These are phyloP conservation scores for Psilopsiagon aymara DNA, from an alignment of 2,113 vertebrate species.

Conservation along the genomic window DNA sequence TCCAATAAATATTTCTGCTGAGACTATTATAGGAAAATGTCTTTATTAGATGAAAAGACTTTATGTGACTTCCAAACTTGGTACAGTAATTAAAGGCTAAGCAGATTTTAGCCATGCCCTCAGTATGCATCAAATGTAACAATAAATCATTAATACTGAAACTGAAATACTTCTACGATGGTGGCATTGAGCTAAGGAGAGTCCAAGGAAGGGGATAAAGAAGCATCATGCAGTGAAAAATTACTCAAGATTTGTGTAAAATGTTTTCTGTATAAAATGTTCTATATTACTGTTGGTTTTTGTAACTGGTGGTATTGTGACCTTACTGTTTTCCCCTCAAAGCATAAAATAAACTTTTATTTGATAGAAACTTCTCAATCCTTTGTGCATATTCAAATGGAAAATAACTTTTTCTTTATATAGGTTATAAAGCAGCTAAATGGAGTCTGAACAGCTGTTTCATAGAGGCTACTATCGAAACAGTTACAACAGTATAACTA, in stretches of 20 bases:
- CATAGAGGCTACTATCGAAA: conserved; percentile 95
- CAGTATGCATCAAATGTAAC: not conserved
- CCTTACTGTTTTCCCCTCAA: not conserved
- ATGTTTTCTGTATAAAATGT: not conserved
- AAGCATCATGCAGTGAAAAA: not conserved
- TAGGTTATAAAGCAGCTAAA: conserved; percentile 90
- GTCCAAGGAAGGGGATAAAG: not conserved
- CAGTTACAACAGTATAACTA: conserved; percentile 99
- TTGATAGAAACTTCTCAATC: not conserved
- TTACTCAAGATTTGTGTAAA: not conserved
- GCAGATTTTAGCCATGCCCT: not conserved
- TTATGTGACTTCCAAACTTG: not conserved
- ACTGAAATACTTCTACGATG: not conserved
- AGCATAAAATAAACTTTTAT: not conserved
- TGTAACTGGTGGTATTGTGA: not conserved
- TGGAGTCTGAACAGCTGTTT: conserved; percentile 99
- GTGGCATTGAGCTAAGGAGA: not conserved
- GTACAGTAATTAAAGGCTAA: not conserved
- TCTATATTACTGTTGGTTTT: not conserved
- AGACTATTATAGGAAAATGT: not conserved
- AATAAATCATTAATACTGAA: not conserved
- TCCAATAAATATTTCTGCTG: not conserved
- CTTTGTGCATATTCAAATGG: not conserved
- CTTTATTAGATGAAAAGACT: not conserved
- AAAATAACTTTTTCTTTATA: not conserved